Evolutionary conservation across 2,113 vertebrate species (phyloP).

Genomic region (Cryptomyrus ogoouensis): DNA sequence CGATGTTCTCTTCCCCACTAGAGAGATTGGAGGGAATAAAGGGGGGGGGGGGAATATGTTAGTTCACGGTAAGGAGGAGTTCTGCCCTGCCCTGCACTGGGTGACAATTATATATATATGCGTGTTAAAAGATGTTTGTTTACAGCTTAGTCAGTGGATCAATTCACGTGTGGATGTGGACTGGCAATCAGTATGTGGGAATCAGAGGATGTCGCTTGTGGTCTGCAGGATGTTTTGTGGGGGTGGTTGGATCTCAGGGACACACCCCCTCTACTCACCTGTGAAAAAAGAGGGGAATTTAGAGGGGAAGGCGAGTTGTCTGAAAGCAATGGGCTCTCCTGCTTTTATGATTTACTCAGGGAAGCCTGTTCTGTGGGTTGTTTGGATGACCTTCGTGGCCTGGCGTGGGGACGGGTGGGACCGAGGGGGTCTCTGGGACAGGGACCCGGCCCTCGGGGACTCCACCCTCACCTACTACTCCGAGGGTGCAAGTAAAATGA

Average conservation of each 20-base stretch:
- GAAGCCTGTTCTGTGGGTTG: not conserved
- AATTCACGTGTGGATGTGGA: not conserved
- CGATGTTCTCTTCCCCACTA: not conserved
- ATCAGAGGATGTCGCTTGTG: not conserved
- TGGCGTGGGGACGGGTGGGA: too few relatives aligned
- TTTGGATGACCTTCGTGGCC: not conserved
- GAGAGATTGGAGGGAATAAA: not conserved
- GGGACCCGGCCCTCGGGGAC: too few relatives aligned
- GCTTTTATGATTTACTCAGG: not conserved
- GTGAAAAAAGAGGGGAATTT: not conserved
- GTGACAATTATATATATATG: not conserved
- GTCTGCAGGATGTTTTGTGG: not conserved
- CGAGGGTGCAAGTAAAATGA: not conserved
- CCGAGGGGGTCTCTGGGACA: too few relatives aligned
- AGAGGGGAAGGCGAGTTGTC: not conserved
- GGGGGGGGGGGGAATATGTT: not conserved
- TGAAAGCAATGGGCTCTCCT: not conserved
- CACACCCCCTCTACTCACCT: not conserved
- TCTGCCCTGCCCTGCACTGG: not conserved
- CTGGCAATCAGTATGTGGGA: not conserved
- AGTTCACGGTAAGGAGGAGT: not conserved
- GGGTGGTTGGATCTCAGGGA: not conserved
- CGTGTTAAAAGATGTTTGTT: not conserved
- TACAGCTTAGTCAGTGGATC: not conserved
- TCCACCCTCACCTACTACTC: not conserved